Evolutionary conservation across 2,888 invertebrate genomes (phyloP).

Genomic region (Papilio gigon): DNA sequence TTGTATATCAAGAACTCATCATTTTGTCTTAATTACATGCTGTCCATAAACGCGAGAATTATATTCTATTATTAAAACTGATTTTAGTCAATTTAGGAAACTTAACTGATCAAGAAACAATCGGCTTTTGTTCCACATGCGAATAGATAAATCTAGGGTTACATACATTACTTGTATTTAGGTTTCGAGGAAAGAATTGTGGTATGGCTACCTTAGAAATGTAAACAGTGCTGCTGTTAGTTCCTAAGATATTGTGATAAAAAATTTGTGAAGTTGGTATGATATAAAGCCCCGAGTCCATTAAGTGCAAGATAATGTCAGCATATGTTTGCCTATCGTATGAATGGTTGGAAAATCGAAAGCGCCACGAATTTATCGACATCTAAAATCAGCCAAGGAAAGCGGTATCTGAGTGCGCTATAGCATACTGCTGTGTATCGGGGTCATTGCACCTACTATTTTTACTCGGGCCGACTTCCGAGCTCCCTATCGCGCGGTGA

Average conservation of each 20-base stretch:
- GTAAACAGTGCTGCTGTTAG: not conserved
- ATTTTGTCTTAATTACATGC: not conserved
- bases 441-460: constrained; percentile 75
- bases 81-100: no score
- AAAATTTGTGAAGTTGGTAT: not conserved
- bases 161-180: not conserved
- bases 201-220: not conserved
- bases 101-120: not conserved
- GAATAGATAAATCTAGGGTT: not conserved
- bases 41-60: not conserved
- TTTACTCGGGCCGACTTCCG: constrained; percentile 50
- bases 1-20: not conserved
- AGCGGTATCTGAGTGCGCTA: constrained; percentile 68
- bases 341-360: constrained; percentile 18
- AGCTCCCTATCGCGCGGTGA: constrained; percentile 56
- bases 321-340: constrained; percentile 5
- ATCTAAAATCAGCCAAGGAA: constrained; percentile 68
- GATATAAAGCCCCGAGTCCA: not conserved
- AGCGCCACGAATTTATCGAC: constrained; percentile 44
- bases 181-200: not conserved
- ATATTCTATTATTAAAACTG: no score
- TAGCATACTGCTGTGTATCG: constrained; percentile 58
- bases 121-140: not conserved
- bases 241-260: no score
- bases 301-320: not conserved